Conservation (phyloP, 2,797 vertebrate species). For the Acanthurus tractus region DNA sequence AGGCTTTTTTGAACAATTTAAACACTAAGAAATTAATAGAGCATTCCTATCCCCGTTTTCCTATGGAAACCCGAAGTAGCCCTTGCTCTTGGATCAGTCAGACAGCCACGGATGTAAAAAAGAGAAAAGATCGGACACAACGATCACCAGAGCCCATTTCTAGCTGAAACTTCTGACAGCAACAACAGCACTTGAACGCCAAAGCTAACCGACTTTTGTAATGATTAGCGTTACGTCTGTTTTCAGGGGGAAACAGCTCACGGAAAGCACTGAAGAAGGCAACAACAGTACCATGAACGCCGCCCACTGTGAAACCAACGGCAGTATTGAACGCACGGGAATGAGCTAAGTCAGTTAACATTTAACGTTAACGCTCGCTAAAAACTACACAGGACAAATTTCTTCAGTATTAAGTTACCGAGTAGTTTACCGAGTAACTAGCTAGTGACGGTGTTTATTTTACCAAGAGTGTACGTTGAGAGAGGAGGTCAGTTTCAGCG, state of each 20-base stretch:
- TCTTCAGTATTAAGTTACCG: not conserved
- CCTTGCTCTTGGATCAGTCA: too few species aligned
- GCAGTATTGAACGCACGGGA: conserved; percentile 22
- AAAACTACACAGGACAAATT: conserved; percentile 16
- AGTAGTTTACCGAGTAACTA: not conserved
- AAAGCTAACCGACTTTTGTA: not conserved
- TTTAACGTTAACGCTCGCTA: conserved; percentile 1
- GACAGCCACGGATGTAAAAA: too few species aligned
- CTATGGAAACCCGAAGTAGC: too few species aligned
- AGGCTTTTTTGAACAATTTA: too few species aligned
- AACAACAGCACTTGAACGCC: not conserved
- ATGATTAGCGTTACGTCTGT: not conserved
- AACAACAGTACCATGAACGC: conserved; percentile 26
- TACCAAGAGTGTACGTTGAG: not conserved
- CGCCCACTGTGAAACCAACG: conserved; percentile 59
- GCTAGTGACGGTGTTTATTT: not conserved
- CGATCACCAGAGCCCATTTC: too few species aligned
- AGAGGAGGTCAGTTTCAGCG: not conserved
- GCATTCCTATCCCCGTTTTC: too few species aligned
- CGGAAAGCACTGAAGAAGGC: conserved; percentile 19
- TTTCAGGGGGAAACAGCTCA: conserved; percentile 1
- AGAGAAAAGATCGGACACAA: too few species aligned
- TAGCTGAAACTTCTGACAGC: not conserved
- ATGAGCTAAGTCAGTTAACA: conserved; percentile 31
- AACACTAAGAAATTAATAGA: too few species aligned